These are phyloP conservation scores for Lampris incognitus DNA, from an alignment of 2,113 vertebrate species.

Conservation along the genomic window DNA sequence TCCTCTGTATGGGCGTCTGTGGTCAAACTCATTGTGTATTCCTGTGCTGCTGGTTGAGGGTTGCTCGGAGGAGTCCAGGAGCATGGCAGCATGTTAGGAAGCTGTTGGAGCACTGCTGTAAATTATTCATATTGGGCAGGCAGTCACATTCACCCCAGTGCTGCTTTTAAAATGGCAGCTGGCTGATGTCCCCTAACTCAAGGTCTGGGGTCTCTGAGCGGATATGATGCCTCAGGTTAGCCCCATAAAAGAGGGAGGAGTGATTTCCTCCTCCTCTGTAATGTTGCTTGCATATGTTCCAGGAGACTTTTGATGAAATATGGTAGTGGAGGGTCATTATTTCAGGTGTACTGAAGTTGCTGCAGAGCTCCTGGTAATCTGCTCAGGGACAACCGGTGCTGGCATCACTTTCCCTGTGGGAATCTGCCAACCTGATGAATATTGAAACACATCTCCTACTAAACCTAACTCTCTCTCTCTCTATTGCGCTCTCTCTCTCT, in stretches of 20 bases:
- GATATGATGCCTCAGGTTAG: slow-evolving; percentile 69
- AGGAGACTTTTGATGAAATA: slow-evolving; percentile 67
- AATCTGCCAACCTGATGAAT: slow-evolving; percentile 37
- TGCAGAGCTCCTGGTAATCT: slow-evolving; percentile 63
- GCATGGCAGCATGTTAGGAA: slow-evolving; percentile 57
- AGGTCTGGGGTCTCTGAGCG: slow-evolving; percentile 66
- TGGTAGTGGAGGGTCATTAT: slow-evolving; percentile 60
- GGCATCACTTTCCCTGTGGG: slow-evolving; percentile 44
- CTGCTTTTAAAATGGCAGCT: slow-evolving; percentile 68
- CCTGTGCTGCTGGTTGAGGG: slow-evolving; percentile 46
- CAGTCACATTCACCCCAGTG: slow-evolving; percentile 43
- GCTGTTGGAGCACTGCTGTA: slow-evolving; percentile 50
- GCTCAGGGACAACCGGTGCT: slow-evolving; percentile 52
- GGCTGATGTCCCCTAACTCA: slow-evolving; percentile 72
- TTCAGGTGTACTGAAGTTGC: slow-evolving; percentile 49
- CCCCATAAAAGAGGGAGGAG: slow-evolving; percentile 68
- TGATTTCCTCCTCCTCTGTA: slow-evolving; percentile 44
- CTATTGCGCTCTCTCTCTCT: background rate
- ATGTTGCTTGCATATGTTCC: slow-evolving; percentile 70
- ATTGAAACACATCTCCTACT: slow-evolving; percentile 51
- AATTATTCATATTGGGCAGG: slow-evolving; percentile 72
- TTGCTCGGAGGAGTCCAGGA: slow-evolving; percentile 46
- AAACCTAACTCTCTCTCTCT: slow-evolving; percentile 11
- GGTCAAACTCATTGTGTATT: slow-evolving; percentile 68
- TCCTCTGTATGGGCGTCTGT: slow-evolving; percentile 39